Evolutionary conservation across 1,140 invertebrate species (phyloP), one percentile per base, ranked within the genome.

Genomic region (Druon quercuslanigerum): DNA sequence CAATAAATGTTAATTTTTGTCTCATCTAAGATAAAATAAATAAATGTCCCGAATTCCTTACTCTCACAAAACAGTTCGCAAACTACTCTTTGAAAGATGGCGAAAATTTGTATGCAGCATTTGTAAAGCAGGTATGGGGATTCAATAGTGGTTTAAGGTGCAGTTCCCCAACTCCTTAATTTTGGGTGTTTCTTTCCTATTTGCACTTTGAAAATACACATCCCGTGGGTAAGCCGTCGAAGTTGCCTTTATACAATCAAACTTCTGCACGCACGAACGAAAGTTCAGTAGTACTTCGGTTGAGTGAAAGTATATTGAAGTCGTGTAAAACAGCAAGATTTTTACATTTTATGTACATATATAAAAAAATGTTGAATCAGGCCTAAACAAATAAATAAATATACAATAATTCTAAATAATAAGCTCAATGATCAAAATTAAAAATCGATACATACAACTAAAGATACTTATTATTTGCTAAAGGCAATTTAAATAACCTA

Each of bases 71-170:
- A 77, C 50, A 77, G 56, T 71, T 71, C 40, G 17, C 51, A 76
- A 76, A 76, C 75, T 71, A 57, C 51, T 51, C 17, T 51, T 72
- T 50, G 51, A 76, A 72, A 51, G 51, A 60, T 46, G 11, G 12
- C 75, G 17, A 77, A 66, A 71, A 73, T 77, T 77, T 73, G 25
- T 50, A 76, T 76, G 75, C 75, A 71, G 70, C 13, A 51, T 16
- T 52, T 40, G 51, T 46, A 54, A 12, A 52, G 52, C 60, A 16
- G 52, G 51, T 57, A 60, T 50, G 73, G 19, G 54, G 20, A 60
- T 74, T 60, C 73, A 40, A 74, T 60, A 40, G 56, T 56, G 52
- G 40, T 74, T 60, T 9, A 20, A 66, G 60, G 60, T 66, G 40
- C 72, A 54, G 40, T 74, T 14, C 12, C 73, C 40, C 11, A 16